Conservation (phyloP, 2,888 invertebrate genomes). For the Tetanocera ferruginea region DNA sequence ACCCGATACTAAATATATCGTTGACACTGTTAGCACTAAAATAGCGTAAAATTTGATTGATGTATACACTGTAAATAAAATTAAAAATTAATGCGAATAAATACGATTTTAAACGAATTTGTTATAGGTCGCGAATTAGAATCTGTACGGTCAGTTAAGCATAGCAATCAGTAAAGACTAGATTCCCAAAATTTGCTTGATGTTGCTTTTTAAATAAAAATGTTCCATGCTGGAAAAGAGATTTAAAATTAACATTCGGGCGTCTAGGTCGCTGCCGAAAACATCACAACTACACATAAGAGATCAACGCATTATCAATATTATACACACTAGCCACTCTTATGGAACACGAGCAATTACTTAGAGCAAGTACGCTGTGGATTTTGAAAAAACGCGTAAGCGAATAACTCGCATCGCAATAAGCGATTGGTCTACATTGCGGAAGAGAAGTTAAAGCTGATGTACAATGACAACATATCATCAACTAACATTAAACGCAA, state of each 20-base stretch:
- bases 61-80: constrained; percentile 23
- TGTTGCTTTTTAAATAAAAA: constrained; percentile 8
- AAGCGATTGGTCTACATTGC: no score
- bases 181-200: not conserved
- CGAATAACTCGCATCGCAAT: no score
- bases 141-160: not conserved
- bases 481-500: not conserved
- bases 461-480: not conserved
- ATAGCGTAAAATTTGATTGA: not conserved
- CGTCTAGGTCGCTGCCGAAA: not conserved
- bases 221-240: not conserved
- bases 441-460: not conserved
- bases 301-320: not conserved
- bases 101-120: not conserved
- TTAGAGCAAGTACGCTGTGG: not conserved
- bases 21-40: not conserved
- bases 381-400: not conserved
- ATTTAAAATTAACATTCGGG: not conserved
- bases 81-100: not conserved
- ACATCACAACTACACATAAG: constrained; percentile 17
- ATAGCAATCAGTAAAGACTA: not conserved
- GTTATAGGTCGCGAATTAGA: not conserved
- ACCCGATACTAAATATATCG: not conserved
- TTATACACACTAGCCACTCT: not conserved
- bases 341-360: not conserved